Conservation (phyloP, 2,797 vertebrate species). For the Oophaga sylvatica region DNA sequence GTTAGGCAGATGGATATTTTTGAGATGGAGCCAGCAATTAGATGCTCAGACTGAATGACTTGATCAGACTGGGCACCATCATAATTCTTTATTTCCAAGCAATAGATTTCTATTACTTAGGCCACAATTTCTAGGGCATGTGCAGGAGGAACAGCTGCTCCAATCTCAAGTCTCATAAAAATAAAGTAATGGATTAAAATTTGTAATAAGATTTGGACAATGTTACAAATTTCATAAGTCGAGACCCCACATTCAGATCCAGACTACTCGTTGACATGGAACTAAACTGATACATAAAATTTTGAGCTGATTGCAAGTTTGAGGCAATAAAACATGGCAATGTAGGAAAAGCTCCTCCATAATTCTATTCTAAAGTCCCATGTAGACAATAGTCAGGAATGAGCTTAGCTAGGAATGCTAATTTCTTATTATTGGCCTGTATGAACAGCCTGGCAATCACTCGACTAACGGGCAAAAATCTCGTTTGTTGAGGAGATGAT, state of each 20-base stretch:
- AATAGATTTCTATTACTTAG: conserved; percentile 8
- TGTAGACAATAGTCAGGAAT: too few species aligned
- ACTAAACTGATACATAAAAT: not conserved
- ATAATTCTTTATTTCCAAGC: not conserved
- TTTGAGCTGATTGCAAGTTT: not conserved
- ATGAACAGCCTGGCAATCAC: too few species aligned
- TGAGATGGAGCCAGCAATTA: conserved; percentile 19
- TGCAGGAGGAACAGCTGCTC: not conserved
- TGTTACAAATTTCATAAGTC: not conserved
- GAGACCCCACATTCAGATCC: not conserved
- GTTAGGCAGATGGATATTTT: not conserved
- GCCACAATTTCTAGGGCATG: conserved; percentile 1
- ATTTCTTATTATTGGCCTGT: too few species aligned
- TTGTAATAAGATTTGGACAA: not conserved
- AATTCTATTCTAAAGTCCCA: too few species aligned
- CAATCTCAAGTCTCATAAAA: not conserved
- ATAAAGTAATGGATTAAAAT: not conserved
- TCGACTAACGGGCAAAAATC: too few species aligned
- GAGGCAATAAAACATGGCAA: not conserved
- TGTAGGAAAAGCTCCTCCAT: too few species aligned
- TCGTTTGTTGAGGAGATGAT: too few species aligned
- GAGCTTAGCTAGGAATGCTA: too few species aligned
- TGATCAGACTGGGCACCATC: conserved; percentile 11
- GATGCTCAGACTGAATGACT: conserved; percentile 9
- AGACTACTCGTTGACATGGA: not conserved